A percentile compares a stretch with the other conserved stretches of the same genome.
Conservation (phyloP, 2,113 vertebrate genomes). For the Tyrannus savana region DNA sequence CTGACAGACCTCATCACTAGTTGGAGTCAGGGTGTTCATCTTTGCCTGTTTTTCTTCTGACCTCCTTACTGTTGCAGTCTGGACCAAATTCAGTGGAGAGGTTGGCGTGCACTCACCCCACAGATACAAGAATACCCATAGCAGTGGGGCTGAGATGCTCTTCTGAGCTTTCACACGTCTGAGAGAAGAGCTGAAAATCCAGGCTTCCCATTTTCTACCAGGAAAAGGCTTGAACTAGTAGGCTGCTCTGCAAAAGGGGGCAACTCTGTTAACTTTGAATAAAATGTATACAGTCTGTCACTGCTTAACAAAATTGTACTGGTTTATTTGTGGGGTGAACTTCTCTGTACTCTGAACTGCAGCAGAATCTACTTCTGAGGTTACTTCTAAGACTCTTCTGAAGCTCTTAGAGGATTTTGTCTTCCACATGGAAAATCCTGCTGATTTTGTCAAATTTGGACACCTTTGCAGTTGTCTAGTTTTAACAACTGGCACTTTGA, state of each 20-base stretch:
- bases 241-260: not conserved
- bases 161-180: rapidly evolving
- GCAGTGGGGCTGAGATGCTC: not conserved
- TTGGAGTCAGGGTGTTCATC: not conserved
- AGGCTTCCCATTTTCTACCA: not conserved
- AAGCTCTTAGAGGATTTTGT: not conserved
- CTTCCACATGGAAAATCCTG: not conserved
- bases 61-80: not conserved
- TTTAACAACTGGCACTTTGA: not conserved
- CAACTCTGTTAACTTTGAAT: not conserved
- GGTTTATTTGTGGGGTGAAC: not conserved
- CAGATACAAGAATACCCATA: not conserved
- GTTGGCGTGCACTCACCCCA: not conserved
- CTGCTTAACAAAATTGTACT: not conserved
- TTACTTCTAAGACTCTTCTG: not conserved
- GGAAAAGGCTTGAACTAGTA: not conserved
- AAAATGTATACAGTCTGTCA: not conserved
- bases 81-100: not conserved
- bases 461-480: not conserved
- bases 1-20: not conserved
- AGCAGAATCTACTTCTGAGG: not conserved
- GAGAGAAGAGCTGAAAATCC: not conserved
- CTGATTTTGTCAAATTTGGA: not conserved
- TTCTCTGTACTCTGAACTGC: not conserved
- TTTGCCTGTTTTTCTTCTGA: not conserved